Conservation (phyloP, 1,140 invertebrate genomes). For the Muscidifurax raptorellus region DNA sequence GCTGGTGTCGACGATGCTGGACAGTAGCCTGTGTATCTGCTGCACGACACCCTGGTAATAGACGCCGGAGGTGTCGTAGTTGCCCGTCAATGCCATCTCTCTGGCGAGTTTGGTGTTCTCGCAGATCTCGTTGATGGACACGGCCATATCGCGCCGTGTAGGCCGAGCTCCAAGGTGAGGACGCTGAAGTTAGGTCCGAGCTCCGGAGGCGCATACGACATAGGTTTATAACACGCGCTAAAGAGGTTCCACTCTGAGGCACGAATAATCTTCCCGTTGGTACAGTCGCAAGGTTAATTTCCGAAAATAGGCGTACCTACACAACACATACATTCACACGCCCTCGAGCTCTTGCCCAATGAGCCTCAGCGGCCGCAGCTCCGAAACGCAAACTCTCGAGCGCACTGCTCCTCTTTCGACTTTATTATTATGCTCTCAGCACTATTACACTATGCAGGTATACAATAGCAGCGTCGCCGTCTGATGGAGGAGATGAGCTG, state of each 20-base stretch:
- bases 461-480: background rate
- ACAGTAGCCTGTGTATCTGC: conserved; percentile 90
- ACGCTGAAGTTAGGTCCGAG: background rate
- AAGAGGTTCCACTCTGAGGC: background rate
- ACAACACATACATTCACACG: background rate
- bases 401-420: background rate
- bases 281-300: conserved; percentile 50
- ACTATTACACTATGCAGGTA: no score
- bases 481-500: no score
- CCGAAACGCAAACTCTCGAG: background rate
- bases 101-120: conserved; percentile 94
- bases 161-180: conserved; percentile 21
- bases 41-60: conserved; percentile 96
- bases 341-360: background rate
- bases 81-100: conserved; percentile 95
- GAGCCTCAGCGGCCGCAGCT: background rate
- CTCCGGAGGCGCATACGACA: background rate
- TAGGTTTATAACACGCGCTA: background rate
- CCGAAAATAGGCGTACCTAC: conserved; percentile 46
- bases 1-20: conserved; percentile 86
- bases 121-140: conserved; percentile 91
- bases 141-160: conserved; percentile 80
- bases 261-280: background rate
- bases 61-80: conserved; percentile 95
- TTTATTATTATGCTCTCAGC: no score